A percentile compares a stretch with the other conserved stretches of the same genome.
These are phyloP conservation scores for Mugil cephalus DNA, from an alignment of 2,113 vertebrate genomes.

Conservation along the genomic window DNA sequence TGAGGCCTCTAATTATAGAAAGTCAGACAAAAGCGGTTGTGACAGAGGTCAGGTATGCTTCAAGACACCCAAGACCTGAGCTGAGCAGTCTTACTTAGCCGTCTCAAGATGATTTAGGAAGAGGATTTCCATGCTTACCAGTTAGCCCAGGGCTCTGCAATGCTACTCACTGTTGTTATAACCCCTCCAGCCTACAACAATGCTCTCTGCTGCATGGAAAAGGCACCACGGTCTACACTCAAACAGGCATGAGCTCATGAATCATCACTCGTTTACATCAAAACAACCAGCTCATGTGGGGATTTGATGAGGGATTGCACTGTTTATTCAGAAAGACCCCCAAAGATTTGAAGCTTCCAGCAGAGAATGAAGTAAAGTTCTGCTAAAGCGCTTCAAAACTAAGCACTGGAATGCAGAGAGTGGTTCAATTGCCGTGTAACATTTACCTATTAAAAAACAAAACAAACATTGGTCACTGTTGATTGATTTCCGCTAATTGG, in stretches of 20 bases:
- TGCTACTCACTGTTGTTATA: slow-evolving; percentile 3
- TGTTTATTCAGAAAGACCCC: slow-evolving; percentile 37
- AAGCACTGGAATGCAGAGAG: slow-evolving; percentile 8
- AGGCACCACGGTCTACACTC: slow-evolving; percentile 15
- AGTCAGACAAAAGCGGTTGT: slow-evolving; percentile 27
- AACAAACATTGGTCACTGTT: background rate
- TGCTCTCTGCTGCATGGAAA: background rate
- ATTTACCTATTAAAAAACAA: slow-evolving; percentile 6
- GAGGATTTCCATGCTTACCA: slow-evolving; percentile 13
- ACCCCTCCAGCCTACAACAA: slow-evolving; percentile 11
- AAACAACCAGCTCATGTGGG: slow-evolving; percentile 15
- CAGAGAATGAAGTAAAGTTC: slow-evolving; percentile 15
- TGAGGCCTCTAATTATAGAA: slow-evolving; percentile 38
- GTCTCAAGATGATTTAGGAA: slow-evolving; percentile 14
- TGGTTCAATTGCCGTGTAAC: background rate
- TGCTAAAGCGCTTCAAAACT: slow-evolving; percentile 9
- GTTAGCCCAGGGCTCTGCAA: background rate
- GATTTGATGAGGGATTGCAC: slow-evolving; percentile 27
- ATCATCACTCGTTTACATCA: slow-evolving; percentile 40
- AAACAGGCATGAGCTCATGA: slow-evolving; percentile 28
- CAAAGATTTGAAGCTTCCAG: slow-evolving; percentile 5
- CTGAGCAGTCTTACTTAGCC: slow-evolving; percentile 23
- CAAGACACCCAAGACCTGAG: slow-evolving; percentile 15
- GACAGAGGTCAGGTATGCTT: slow-evolving; percentile 51
- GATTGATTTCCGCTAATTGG: slow-evolving; percentile 37